Base-by-base conservation (phyloP, 2,888 invertebrate species). In the Folsomia manolachei region DNA sequence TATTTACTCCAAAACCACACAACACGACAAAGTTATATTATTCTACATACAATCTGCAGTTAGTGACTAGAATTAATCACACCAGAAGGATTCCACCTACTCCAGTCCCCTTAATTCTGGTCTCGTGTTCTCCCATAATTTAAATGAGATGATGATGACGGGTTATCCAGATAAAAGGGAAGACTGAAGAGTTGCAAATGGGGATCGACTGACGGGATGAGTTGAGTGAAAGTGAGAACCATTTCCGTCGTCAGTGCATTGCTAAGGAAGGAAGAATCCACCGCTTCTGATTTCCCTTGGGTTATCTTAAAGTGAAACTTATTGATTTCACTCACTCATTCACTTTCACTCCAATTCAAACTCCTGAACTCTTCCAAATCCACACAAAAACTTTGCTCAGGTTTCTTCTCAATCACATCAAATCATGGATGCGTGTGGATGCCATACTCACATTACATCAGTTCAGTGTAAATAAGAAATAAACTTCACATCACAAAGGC, bases 251-350 rank as follows among this genome's bases (percentile, higher is more conserved):
- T 39, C 39, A 14, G 39, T 39, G 39, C 39, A 14, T 39, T 4
- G 39, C 14, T 39, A n/a, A n/a, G 39, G 4, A 39, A 14, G 39
- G 39, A 4, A 39, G 39, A 39, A 4, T 4, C 56, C 56, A 21
- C 21, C 21, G 56, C 63, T 64, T 70, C 64, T 78, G 78, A 78
- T 80, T 78, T 78, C 78, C 78, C 78, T 68, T 53, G 80, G 74
- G 78, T 74, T 73, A 75, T 73, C 76, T 75, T 71, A 77, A 76
- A 75, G 76, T 76, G 78, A 78, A 80, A 80, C 75, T 78, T 78
- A 78, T 79, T 78, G 78, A 78, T 78, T 77, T 74, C 69, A 72
- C 69, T 75, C 72, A 75, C 72, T 71, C 66, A 71, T 60, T 66
- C 27, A 27, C 63, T 71, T 63, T 72, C 71, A 72, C 39, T 39